Base-by-base conservation (phyloP, 2,888 invertebrate genomes). In the Lacanobia oleracea region DNA sequence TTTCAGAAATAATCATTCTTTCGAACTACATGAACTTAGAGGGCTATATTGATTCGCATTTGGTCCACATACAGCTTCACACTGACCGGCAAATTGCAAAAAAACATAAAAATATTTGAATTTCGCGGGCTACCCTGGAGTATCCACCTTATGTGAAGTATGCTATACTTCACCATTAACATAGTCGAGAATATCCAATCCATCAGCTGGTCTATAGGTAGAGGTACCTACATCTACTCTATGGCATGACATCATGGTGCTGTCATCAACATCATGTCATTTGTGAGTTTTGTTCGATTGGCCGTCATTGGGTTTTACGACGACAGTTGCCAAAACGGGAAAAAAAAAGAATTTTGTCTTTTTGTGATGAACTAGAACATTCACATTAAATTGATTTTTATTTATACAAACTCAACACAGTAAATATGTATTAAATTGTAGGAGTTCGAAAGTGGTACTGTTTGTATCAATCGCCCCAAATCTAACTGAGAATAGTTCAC, bases 291-390 rank as follows among this genome's bases (percentile, higher is more conserved):
- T 88, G 87, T 92, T 91, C 90, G 88, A 91, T 91, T 91, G 90
- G 88, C 90, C 88, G 90, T 90, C 90, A 90, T 89, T 85, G 85
- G 87, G 87, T 89, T 90, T 90, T 91, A 88, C 90, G 90, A 91
- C 88, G 88, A 40, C 59, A 59, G 59, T 59, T 59, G 59, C 59
- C 59, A 40, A 59, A 59, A 59, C 21, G 59, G 59, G 16, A 40
- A 59, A 59, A 43, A 57, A 57, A 59, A n/a, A 21, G 14, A 90
- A 89, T 89, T 88, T 89, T 77, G 83, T 88, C 87, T 87, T 89
- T 88, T 90, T 91, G 88, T 93, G 84, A 88, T 92, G 90, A 90
- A 86, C 88, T 91, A 90, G 89, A 92, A 90, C 88, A 89, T 90
- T 91, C 83, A 69, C 85, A 83, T 72, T 81, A 86, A 87, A 87